phyloP scores from a whole-genome alignment of 2,888 invertebrate genomes.

The Andrena trimmerana region DNA sequence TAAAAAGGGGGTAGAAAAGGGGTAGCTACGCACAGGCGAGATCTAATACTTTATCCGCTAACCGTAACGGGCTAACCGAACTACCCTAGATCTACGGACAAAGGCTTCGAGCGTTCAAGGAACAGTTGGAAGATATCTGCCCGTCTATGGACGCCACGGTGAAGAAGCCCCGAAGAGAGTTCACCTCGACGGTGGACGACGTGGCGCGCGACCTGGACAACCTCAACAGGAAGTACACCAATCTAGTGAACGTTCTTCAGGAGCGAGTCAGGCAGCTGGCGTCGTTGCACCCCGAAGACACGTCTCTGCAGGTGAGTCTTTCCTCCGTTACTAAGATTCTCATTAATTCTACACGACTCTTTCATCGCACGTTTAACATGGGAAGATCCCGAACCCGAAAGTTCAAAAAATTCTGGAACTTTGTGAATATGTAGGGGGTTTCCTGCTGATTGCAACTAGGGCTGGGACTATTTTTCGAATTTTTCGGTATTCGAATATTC shows the following conservation, averaged over 20 bases:
- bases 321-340: not conserved
- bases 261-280: slow-evolving; percentile 90
- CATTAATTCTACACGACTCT: not conserved
- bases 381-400: not conserved
- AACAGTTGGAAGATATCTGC: slow-evolving; percentile 93
- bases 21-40: slow-evolving; percentile 73
- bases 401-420: too few relatives aligned
- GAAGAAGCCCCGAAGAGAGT: slow-evolving; percentile 82
- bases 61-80: slow-evolving; percentile 88
- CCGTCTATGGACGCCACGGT: slow-evolving; percentile 90
- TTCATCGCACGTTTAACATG: not conserved
- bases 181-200: slow-evolving; percentile 89
- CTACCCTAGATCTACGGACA: slow-evolving; percentile 93
- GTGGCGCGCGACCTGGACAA: slow-evolving; percentile 92
- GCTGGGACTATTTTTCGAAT: too few relatives aligned
- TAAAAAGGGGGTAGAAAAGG: slow-evolving; percentile 67
- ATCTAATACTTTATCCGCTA: slow-evolving; percentile 83
- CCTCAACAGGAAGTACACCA: slow-evolving; percentile 92
- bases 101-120: slow-evolving; percentile 93
- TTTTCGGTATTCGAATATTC: too few relatives aligned
- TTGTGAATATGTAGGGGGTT: too few relatives aligned
- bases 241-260: slow-evolving; percentile 89
- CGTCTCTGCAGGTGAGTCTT: slow-evolving; percentile 90
- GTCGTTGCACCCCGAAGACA: slow-evolving; percentile 90
- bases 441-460: too few relatives aligned